A percentile compares a stretch with the other conserved stretches of the same genome.
Evolutionary conservation across 2,888 invertebrate species (phyloP).

Genomic region (Crepidodera aurea): DNA sequence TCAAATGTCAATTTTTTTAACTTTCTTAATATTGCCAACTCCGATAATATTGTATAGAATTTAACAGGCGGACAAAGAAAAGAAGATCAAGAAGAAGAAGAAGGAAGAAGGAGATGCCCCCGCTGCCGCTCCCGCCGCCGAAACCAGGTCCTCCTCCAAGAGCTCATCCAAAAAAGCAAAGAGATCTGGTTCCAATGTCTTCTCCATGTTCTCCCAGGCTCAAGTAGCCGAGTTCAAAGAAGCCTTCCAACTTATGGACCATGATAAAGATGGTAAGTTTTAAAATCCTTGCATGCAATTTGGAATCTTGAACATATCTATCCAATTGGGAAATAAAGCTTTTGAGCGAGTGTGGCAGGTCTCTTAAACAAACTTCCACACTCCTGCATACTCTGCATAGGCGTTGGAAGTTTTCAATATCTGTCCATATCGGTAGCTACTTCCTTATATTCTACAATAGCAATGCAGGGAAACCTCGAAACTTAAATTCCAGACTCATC

Average conservation of each 20-base stretch:
- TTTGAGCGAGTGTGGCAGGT: too few species aligned
- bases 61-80: constrained; percentile 88
- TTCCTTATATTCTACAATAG: too few species aligned
- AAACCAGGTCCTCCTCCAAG: constrained; percentile 80
- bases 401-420: too few species aligned
- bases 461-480: too few species aligned
- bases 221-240: constrained; percentile 90
- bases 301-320: neutral
- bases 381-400: too few species aligned
- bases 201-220: constrained; percentile 96
- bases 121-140: constrained; percentile 73
- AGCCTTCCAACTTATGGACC: constrained; percentile 96
- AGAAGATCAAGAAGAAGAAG: constrained; percentile 88
- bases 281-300: neutral
- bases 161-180: constrained; percentile 85
- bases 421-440: too few species aligned
- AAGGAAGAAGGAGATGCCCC: constrained; percentile 73
- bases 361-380: too few species aligned
- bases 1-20: too few species aligned
- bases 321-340: too few species aligned
- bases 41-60: too few species aligned
- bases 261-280: constrained; percentile 78
- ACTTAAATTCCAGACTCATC: too few species aligned
- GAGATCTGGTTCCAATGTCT: constrained; percentile 93
- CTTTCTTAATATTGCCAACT: too few species aligned